Conservation (phyloP, 2,888 invertebrate species). For the Kryphioiulus occultus region DNA sequence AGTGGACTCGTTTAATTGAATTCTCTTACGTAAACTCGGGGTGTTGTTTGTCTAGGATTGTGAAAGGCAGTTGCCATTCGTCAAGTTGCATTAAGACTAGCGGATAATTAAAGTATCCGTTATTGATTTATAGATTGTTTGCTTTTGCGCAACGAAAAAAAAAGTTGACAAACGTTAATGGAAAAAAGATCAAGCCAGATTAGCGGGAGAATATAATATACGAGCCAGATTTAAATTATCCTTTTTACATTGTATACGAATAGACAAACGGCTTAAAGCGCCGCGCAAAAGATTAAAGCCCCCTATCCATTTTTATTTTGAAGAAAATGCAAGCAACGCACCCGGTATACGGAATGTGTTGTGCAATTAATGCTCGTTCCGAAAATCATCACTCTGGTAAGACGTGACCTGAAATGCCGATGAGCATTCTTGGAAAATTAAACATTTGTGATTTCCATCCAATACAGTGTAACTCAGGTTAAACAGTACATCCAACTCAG, state of each 20-base stretch:
- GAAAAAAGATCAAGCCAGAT: constrained; percentile 42
- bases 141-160: constrained; percentile 1
- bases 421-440: too few relatives aligned
- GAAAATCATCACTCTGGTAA: too few relatives aligned
- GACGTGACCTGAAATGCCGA: too few relatives aligned
- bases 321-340: background rate
- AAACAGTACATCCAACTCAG: too few relatives aligned
- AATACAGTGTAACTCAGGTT: too few relatives aligned
- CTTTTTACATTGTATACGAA: constrained; percentile 24
- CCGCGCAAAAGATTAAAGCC: background rate
- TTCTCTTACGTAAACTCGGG: constrained; percentile 42
- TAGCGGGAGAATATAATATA: constrained; percentile 35
- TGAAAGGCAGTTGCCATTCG: constrained; percentile 47
- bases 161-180: constrained; percentile 47
- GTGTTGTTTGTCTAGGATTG: constrained; percentile 49
- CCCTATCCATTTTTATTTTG: background rate
- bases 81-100: constrained; percentile 45
- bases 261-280: background rate
- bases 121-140: constrained; percentile 46
- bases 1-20: constrained; percentile 46
- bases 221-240: constrained; percentile 33
- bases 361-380: too few relatives aligned
- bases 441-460: too few relatives aligned
- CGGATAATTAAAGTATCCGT: constrained; percentile 40
- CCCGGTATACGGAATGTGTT: background rate